Percentiles rank a stretch among this genome's conserved stretches.
Evolutionary conservation across 2,888 invertebrate species (phyloP).

Genomic region (Bembecia ichneumoniformis): DNA sequence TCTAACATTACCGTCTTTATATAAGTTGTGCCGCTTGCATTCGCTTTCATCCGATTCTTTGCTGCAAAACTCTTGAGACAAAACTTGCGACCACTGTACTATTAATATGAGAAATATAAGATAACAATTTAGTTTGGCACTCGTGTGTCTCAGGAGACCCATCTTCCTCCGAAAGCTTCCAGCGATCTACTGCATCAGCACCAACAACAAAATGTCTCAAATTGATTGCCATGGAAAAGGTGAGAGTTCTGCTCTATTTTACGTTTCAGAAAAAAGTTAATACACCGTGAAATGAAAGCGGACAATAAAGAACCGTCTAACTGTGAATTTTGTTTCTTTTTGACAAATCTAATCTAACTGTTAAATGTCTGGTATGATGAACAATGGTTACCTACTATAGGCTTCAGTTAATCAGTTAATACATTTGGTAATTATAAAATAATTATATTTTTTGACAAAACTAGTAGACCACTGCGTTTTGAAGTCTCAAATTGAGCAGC

Average conservation of each 20-base stretch:
- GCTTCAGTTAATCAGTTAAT: too few relatives aligned
- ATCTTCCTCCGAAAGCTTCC: constrained; percentile 37
- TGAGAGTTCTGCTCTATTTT: constrained; percentile 33
- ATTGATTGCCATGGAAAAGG: constrained; percentile 43
- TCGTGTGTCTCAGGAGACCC: constrained; percentile 29
- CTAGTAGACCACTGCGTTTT: too few relatives aligned
- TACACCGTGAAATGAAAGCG: constrained; percentile 56
- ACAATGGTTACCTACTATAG: too few relatives aligned
- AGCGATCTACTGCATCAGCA: constrained; percentile 29
- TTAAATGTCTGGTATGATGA: too few relatives aligned
- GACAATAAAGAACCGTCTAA: constrained; percentile 5
- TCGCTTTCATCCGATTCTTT: constrained; percentile 22
- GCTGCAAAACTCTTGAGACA: constrained; percentile 36
- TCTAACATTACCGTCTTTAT: constrained; percentile 23
- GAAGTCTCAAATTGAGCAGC: too few relatives aligned
- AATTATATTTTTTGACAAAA: too few relatives aligned
- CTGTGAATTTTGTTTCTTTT: neutral
- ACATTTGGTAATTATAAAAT: too few relatives aligned
- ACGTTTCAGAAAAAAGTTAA: constrained; percentile 36
- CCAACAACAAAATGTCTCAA: constrained; percentile 26
- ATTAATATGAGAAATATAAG: constrained; percentile 33
- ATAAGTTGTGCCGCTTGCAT: constrained; percentile 27
- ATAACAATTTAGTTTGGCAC: constrained; percentile 33
- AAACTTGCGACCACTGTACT: constrained; percentile 23
- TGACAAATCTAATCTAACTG: too few relatives aligned